phyloP scores from a whole-genome alignment of 2,888 invertebrate genomes.

The Brachylomia viminalis region DNA sequence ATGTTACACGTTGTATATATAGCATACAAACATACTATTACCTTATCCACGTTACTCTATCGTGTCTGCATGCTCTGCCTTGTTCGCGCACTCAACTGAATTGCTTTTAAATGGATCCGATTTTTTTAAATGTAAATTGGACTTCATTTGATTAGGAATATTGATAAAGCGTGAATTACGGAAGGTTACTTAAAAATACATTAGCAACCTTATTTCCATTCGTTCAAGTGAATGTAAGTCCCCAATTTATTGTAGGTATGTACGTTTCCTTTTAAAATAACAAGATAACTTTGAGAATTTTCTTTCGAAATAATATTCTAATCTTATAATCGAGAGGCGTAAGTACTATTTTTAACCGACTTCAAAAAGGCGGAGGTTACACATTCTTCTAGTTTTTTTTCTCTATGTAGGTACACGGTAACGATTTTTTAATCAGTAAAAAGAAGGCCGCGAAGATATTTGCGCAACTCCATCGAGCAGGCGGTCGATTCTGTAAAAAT shows the following conservation, averaged over 20 bases:
- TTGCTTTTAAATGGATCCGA: constrained; percentile 68
- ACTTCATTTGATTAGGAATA: constrained; percentile 71
- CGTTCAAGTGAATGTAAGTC: constrained; percentile 41
- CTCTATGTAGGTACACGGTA: not conserved
- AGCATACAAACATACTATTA: not conserved
- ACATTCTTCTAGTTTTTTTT: not conserved
- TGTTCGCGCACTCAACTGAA: constrained; percentile 64
- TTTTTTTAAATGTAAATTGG: constrained; percentile 71
- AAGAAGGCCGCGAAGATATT: too few relatives aligned
- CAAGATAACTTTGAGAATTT: constrained; percentile 35
- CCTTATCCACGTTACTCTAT: constrained; percentile 12
- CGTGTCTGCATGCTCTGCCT: not conserved
- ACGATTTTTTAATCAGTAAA: not conserved
- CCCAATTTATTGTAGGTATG: constrained; percentile 15
- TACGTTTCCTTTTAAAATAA: constrained; percentile 46
- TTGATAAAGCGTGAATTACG: constrained; percentile 66
- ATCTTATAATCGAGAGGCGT: not conserved
- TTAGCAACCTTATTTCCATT: constrained; percentile 56
- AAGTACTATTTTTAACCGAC: not conserved
- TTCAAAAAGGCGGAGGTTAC: not conserved
- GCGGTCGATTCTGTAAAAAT: too few relatives aligned
- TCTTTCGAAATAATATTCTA: constrained; percentile 13
- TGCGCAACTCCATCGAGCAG: too few relatives aligned
- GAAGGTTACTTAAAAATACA: constrained; percentile 67
- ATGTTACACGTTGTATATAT: too few relatives aligned